Percentiles rank a stretch among this genome's conserved stretches.
Conservation (phyloP, 1,140 invertebrate species). For the Pseudoatta argentina region DNA sequence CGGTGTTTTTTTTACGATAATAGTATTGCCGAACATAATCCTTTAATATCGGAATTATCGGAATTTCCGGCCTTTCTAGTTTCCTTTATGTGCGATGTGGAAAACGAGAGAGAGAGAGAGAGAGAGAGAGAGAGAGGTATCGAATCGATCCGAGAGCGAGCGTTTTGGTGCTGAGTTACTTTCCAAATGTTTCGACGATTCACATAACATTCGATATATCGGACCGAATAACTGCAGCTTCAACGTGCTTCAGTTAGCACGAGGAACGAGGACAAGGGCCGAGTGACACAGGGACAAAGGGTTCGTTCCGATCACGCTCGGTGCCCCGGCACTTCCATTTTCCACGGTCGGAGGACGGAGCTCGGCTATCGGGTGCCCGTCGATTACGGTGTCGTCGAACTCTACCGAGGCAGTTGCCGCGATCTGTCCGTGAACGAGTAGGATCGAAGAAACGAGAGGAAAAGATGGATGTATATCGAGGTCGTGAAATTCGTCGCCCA, state of each 20-base stretch:
- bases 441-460: background rate
- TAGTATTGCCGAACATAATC: background rate
- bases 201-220: background rate
- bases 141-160: background rate
- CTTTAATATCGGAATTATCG: background rate
- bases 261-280: background rate
- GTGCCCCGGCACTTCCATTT: slow-evolving; percentile 41
- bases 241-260: background rate
- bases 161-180: slow-evolving; percentile 5
- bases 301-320: slow-evolving; percentile 37
- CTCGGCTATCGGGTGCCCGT: slow-evolving; percentile 14
- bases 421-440: slow-evolving; percentile 56
- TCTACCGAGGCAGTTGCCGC: slow-evolving; percentile 1
- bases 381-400: slow-evolving; percentile 67
- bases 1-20: slow-evolving; percentile 20
- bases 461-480: background rate
- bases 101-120: background rate
- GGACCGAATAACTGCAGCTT: background rate
- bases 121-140: background rate
- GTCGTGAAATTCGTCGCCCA: slow-evolving; percentile 61
- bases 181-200: slow-evolving; percentile 37
- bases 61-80: background rate
- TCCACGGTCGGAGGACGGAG: slow-evolving; percentile 40
- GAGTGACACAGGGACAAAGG: slow-evolving; percentile 16
- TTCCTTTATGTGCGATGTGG: background rate